Base-by-base conservation (phyloP, 2,797 vertebrate species). In the Epinephelus awoara region DNA sequence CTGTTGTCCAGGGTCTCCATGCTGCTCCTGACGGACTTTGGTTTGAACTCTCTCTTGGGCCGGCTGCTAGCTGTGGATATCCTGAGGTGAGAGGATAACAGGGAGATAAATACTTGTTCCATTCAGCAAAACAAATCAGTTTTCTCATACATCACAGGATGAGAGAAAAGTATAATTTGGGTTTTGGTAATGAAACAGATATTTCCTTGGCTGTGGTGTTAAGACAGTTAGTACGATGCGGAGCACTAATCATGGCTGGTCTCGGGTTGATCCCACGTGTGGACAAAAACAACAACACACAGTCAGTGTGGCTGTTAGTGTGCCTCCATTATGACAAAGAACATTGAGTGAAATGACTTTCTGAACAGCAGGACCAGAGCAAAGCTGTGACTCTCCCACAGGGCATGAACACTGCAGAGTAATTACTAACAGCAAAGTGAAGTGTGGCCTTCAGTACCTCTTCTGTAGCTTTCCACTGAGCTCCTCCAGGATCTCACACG, bases 401-500 rank as follows among this genome's bases (percentile, higher is more conserved):
- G 34, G 61, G 25, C n/a, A n/a, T 1, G 3, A 19, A 49, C 1
- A 2, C 57, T 40, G 51, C 4, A 34, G 11, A 57, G 4, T 57
- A 42, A 52, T 40, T 6, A 49, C 27, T 46, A 44, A 40, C 14
- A 49, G 56, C 42, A 47, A 6, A 56, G 13, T 52, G 27, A 64
- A 18, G 27, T 17, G 55, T 47, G 21, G 13, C n/a, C 3, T 12
- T 34, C 3, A 93, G 93, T 82, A 98, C 98, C 97, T 96, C 75
- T 89, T 94, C 85, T 97, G 96, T 67, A 99, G 93, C 85, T 93
- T 96, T 68, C 69, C 88, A 40, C 96, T 96, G 50, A 99, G 96
- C 25, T 97, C 95, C 87, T 97, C 94, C 91, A 99, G 91, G 85
- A 99, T 98, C 46, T 96, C 95, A 14, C 93, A 75, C 1, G 97